Base-by-base conservation (phyloP, 2,113 vertebrate species). In the Ictalurus furcatus region DNA sequence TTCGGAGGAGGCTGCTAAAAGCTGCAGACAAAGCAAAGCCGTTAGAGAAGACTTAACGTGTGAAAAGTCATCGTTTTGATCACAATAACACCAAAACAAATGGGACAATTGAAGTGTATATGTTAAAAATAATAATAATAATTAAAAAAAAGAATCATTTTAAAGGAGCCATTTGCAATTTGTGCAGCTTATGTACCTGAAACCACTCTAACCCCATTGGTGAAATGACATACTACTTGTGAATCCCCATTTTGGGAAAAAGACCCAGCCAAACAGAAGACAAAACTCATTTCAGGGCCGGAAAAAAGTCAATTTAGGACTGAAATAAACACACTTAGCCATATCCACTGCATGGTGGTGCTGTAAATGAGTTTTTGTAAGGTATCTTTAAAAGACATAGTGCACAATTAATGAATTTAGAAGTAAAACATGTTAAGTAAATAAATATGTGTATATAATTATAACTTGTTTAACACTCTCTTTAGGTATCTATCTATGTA, bases 1-100 rank as follows among this genome's bases (percentile, higher is more conserved):
- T 90, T 80, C 67, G 92, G 73, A 96, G 93, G 79, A 96, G 92
- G 91, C 94, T 93, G 89, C 94, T 96, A 88, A 95, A 82, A 89
- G 91, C 95, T 96, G 91, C 0, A 93, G 90, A 58, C 21, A 58
- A 61, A 52, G 11, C 44, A 52, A 83, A 65, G 25, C 48, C 9
- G 48, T 67, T 48, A 71, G 17, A 74, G 23, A 8, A 40, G 34
- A 74, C 59, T 76, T 61, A 76, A 71, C 69, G 44, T 59, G 0
- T 73, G 21, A 85, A 84, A 71, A 37, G 19, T 2, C 65, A 54
- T 30, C 13, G 37, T 11, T 76, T 25, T 40, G 4, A 13, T 56
- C 13, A 56, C 48, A 25, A 4, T 78, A 14, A 78, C 74, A 40
- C 28, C 1, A 69, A 14, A 37, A 4, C 8, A 30, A 69, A 69